These are phyloP conservation scores for Acanthaster planci DNA, from an alignment of 35 echinoderm and acorn worm species.

Conservation along the genomic window DNA sequence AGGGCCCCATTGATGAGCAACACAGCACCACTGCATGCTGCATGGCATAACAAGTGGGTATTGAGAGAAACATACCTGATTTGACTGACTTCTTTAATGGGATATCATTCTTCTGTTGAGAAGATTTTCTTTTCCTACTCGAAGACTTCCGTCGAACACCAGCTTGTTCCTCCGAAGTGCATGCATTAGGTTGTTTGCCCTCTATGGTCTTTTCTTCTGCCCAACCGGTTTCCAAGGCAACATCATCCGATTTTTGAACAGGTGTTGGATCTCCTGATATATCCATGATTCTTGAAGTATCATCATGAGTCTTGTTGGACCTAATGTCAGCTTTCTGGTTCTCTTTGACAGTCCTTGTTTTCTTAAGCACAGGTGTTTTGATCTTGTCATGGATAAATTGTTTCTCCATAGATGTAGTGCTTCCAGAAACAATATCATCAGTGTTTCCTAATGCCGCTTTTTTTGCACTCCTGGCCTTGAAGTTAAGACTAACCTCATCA, in stretches of 20 bases:
- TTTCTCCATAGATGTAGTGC: not conserved
- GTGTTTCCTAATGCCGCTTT: not conserved
- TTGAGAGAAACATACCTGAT: not conserved
- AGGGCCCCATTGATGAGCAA: too few relatives aligned
- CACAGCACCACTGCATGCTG: not conserved
- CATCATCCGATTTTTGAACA: not conserved
- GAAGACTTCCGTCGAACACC: not conserved
- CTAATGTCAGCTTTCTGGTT: not conserved
- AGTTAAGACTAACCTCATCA: constrained; percentile 2
- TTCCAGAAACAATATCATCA: not conserved
- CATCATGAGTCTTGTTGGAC: not conserved
- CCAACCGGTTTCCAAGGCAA: not conserved
- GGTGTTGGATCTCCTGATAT: not conserved
- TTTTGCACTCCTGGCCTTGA: not conserved
- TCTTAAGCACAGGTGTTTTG: not conserved
- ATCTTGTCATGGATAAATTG: too few relatives aligned
- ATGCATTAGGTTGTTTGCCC: not conserved
- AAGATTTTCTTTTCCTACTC: not conserved
- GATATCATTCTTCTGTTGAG: not conserved
- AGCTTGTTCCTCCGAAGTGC: not conserved
- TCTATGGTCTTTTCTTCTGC: not conserved
- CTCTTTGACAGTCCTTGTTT: not conserved
- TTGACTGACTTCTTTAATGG: not conserved
- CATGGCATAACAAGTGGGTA: too few relatives aligned
- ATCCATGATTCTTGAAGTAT: too few relatives aligned